Conservation (phyloP, 2,113 vertebrate species). For the Limnothrissa miodon region DNA sequence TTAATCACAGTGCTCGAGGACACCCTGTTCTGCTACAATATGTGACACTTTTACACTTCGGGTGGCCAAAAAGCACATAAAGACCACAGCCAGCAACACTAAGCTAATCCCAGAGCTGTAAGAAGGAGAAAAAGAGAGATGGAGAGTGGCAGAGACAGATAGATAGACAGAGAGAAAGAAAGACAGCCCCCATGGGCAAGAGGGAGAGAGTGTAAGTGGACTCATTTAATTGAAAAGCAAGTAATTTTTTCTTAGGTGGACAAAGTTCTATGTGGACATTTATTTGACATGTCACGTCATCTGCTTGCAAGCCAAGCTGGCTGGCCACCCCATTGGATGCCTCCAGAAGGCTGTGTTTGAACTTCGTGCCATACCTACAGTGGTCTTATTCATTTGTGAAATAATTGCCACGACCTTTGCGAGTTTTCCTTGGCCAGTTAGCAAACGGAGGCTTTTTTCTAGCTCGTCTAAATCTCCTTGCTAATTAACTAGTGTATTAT, state of each 20-base stretch:
- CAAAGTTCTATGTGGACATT: conserved; percentile 57
- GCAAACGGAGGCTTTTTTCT: conserved; percentile 34
- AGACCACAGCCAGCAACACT: conserved; percentile 35
- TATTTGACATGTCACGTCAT: conserved; percentile 67
- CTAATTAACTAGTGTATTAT: conserved; percentile 50
- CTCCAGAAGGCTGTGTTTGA: conserved; percentile 55
- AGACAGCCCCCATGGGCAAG: background rate
- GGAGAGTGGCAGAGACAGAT: background rate
- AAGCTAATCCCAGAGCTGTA: conserved; percentile 32
- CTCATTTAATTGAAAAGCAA: conserved; percentile 49
- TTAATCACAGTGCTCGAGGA: conserved; percentile 19
- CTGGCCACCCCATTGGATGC: conserved; percentile 51
- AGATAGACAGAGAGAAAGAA: conserved; percentile 3
- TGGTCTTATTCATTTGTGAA: conserved; percentile 62
- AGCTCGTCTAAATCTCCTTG: conserved; percentile 23
- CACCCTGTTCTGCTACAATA: conserved; percentile 44
- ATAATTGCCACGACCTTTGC: conserved; percentile 61
- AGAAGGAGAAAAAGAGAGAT: conserved; percentile 6
- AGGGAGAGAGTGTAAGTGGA: conserved; percentile 18
- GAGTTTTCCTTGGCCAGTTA: conserved; percentile 52
- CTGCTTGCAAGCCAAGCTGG: conserved; percentile 44
- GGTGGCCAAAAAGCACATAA: conserved; percentile 46
- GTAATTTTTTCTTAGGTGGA: conserved; percentile 47
- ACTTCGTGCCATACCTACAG: conserved; percentile 57
- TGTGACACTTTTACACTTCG: conserved; percentile 50